Evolutionary conservation across 2,113 vertebrate genomes (phyloP), one percentile per base, ranked within the genome.

Genomic region (Pipa parva): DNA sequence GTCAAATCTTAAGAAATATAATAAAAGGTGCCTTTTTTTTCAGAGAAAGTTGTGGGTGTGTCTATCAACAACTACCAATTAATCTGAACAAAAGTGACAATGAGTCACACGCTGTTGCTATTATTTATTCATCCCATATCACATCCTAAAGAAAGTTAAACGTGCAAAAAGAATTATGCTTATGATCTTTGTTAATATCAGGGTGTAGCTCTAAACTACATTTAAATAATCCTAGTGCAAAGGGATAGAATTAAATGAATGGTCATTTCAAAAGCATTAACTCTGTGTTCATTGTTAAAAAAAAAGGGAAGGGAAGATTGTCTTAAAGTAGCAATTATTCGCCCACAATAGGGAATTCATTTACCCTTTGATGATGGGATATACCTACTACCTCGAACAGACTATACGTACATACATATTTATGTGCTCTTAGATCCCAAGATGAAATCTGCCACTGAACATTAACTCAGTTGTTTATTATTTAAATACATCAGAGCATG

Each of bases 401-500:
- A 49, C 18, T 76, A 59, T 70, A 63, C 69, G 68, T 80, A 73
- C 75, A 59, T 70, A 63, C 69, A 69, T 80, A 73, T 74, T 5
- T 2, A 58, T 56, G 70, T 63, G 65, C 63, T 70, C 66, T 83
- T 56, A 58, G 71, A 72, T 65, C 71, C 75, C 73, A 76, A 81
- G 81, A 75, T 66, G 58, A 72, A 67, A 78, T 72, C 72, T 71
- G 63, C 67, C 71, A 74, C 64, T 78, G 74, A 73, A 75, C 71
- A 73, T 76, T 71, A 39, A 5, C 72, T 21, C 59, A 11, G 18
- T 51, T 80, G 78, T 78, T 78, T 60, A 21, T 55, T 50, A 58
- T 76, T 63, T 73, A 76, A 75, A 75, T 73, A 69, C 50, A 72
- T 59, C 71, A 28, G 39, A 74, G 61, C 68, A 72, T 63, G 65